Base-by-base conservation (phyloP, 1,140 invertebrate genomes). In the Aphaenogaster rudis region DNA sequence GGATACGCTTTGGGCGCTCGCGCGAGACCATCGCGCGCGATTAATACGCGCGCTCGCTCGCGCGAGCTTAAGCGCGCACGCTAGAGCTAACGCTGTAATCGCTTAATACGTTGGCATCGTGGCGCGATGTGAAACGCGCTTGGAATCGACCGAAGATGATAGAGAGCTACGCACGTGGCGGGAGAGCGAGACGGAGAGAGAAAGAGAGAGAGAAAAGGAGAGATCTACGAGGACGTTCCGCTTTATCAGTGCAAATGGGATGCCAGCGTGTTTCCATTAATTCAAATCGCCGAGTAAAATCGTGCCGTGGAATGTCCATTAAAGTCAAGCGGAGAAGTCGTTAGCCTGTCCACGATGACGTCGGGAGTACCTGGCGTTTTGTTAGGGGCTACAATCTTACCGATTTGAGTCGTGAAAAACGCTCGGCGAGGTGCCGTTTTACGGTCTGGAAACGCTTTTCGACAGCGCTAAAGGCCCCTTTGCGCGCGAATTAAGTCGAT, bases 251-350 rank as follows among this genome's bases (percentile, higher is more conserved):
- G 89, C 87, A 86, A 91, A 90, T 87, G 89, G 78, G 78, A 88
- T 79, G 87, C 72, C 89, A 86, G 87, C 84, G 78, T 91, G 90
- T 91, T 91, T 91, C 90, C 89, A 91, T 91, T 91, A 91, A 91
- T 91, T 91, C 87, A 88, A 90, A 91, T 91, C 87, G 82, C 87
- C 82, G 84, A 52, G 82, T 88, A 88, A 86, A 91, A 91, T 91
- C 89, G 81, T 63, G 66, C 76, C 89, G 81, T 59, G 90, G 89
- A 90, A 91, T 90, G 90, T 86, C 87, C 87, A 91, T 91, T 91
- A 91, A 90, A 88, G 79, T 87, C 88, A 78, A 90, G 66, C 85
- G 78, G 86, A 80, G 86, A 90, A 89, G 88, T 90, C 88, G 88
- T 89, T 89, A 90, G 88, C 84, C 84, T 87, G 88, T 78, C 52